Base-by-base conservation (phyloP, 2,888 invertebrate species). In the Agrochola lota region DNA sequence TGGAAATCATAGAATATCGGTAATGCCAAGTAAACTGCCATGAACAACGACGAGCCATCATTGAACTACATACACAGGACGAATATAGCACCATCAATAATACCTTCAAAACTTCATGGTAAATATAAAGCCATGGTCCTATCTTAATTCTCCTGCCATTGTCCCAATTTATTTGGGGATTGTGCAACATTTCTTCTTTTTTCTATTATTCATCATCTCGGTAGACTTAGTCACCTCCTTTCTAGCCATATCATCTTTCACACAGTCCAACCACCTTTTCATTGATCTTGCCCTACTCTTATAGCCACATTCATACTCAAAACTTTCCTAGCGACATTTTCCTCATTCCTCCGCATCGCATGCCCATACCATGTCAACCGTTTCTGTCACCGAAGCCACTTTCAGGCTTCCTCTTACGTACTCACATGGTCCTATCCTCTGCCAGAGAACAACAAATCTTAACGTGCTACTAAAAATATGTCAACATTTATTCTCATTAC, bases 401-500 rank as follows among this genome's bases (percentile, higher is more conserved):
- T 35, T 52, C 20, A 23, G 20, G 9, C 3, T 43, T 3, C 43
- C 0, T 43, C 0, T 12, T 43, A 43, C 2, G 68, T 7, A 55
- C n/a, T n/a, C n/a, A 55, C 9, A 23, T 12, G 9, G 30, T 23
- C 7, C 8, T 15, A 30, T 15, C 20, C 2, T 49, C 23, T 1
- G 23, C 30, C 30, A 23, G 49, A 52, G n/a, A 52, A 52, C 9
- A 35, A 52, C 9, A 68, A 52, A 17, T n/a, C 7, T n/a, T n/a
- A 52, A 35, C 3, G 35, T 35, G 9, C n/a, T 17, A 30, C 11
- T 7, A n/a, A 55, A n/a, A 69, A 35, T 23, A 26, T 49, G 57
- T 30, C 40, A 71, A 71, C 26, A 62, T 43, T n/a, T 30, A 63
- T 43, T 57, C 26, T 63, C 20, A 71, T 57, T 55, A 70, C 46